Evolutionary conservation across 2,113 vertebrate genomes (phyloP).

Genomic region (Calypte anna): DNA sequence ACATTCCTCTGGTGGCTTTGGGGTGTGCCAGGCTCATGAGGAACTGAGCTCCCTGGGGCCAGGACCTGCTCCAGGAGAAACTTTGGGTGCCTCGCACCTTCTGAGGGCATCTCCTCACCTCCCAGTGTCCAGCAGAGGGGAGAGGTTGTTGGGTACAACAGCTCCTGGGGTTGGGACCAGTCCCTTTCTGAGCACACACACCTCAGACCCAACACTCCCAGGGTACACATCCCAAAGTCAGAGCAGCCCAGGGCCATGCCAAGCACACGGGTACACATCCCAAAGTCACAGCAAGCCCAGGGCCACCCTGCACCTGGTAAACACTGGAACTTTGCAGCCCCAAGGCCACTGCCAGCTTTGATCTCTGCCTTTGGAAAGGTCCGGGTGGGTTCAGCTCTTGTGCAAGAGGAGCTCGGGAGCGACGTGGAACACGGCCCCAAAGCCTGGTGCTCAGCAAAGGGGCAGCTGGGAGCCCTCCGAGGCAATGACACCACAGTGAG

Average conservation of each 20-base stretch:
- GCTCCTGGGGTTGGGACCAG: background rate
- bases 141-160: background rate
- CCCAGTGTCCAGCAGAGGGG: background rate
- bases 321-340: background rate
- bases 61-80: background rate
- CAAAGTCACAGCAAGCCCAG: background rate
- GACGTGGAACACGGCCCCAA: background rate
- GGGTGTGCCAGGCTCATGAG: background rate
- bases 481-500: background rate
- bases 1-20: background rate
- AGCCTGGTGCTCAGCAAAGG: background rate
- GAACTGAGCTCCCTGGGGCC: background rate
- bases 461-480: background rate
- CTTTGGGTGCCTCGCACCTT: background rate
- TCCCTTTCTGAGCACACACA: background rate
- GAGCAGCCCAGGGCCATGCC: background rate
- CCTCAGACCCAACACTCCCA: accelerated
- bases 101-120: background rate
- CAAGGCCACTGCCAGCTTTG: background rate
- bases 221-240: accelerated
- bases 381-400: background rate
- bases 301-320: background rate
- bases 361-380: background rate
- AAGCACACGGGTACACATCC: accelerated
- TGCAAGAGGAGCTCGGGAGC: background rate